A percentile compares a stretch with the other conserved stretches of the same genome.
These are phyloP conservation scores for Ciconia nigra DNA, from an alignment of 2,797 vertebrate species.

Conservation along the genomic window DNA sequence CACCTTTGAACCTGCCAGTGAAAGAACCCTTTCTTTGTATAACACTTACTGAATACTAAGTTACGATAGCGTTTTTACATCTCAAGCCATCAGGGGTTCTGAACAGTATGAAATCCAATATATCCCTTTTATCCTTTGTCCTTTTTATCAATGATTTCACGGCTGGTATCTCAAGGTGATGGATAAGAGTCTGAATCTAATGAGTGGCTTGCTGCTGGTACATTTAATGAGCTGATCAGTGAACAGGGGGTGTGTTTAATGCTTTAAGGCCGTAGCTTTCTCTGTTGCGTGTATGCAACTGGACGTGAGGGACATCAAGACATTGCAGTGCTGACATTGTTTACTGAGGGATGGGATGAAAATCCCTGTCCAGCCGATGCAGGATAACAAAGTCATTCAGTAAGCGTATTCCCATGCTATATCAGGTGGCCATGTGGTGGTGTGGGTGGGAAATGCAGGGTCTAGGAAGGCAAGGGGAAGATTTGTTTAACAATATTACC, in stretches of 20 bases:
- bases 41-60: slow-evolving; percentile 48
- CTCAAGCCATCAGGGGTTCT: slow-evolving; percentile 41
- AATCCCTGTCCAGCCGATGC: not conserved
- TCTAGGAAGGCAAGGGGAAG: not conserved
- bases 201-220: slow-evolving; percentile 61
- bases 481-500: not conserved
- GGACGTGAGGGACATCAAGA: not conserved
- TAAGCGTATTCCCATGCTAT: not conserved
- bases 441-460: not conserved
- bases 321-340: not conserved
- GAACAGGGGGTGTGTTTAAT: slow-evolving; percentile 1
- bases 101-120: slow-evolving; percentile 60
- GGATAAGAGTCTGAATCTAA: slow-evolving; percentile 64
- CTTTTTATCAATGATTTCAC: slow-evolving; percentile 66
- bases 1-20: slow-evolving; percentile 54
- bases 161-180: slow-evolving; percentile 67
- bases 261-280: not conserved
- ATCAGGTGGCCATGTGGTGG: not conserved
- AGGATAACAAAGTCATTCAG: not conserved
- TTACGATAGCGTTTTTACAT: slow-evolving; percentile 46
- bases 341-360: not conserved
- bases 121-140: slow-evolving; percentile 66
- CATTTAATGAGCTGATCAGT: slow-evolving; percentile 67
- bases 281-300: not conserved
- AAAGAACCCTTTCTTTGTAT: slow-evolving; percentile 46